Evolutionary conservation across 2,113 vertebrate species (phyloP).

Genomic region (Forbesichthys agassizii): DNA sequence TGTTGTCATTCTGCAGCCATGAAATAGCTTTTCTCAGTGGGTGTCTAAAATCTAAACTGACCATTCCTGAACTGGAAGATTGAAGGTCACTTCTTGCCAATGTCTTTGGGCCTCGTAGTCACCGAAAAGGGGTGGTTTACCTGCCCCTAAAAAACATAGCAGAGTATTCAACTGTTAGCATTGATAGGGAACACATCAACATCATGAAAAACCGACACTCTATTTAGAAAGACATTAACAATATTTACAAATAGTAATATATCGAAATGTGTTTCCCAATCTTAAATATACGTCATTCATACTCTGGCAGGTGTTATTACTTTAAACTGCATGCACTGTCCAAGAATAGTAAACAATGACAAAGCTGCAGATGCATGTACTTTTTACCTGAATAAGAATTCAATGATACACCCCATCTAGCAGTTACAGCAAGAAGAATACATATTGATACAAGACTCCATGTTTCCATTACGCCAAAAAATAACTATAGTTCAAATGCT

Average conservation of each 20-base stretch:
- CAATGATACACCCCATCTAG: slow-evolving; percentile 93
- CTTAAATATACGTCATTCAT: background rate
- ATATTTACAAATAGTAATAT: background rate
- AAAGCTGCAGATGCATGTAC: background rate
- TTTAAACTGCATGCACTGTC: background rate
- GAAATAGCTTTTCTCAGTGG: no score
- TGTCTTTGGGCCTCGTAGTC: slow-evolving; percentile 99
- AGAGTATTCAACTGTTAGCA: slow-evolving; percentile 33
- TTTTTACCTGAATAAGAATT: slow-evolving; percentile 90
- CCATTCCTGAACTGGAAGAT: slow-evolving; percentile 89
- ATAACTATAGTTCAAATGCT: background rate
- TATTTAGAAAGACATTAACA: background rate
- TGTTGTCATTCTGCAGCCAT: no score
- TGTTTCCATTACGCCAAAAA: slow-evolving; percentile 79
- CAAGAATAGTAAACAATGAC: background rate
- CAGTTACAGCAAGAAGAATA: slow-evolving; percentile 80
- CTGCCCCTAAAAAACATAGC: slow-evolving; percentile 79
- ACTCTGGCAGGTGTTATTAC: background rate
- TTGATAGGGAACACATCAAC: slow-evolving; percentile 1
- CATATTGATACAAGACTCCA: slow-evolving; percentile 79
- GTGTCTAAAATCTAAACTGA: slow-evolving; percentile 59
- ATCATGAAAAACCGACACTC: background rate
- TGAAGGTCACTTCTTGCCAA: slow-evolving; percentile 97
- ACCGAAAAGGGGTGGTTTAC: slow-evolving; percentile 91
- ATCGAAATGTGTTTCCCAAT: no score